Evolutionary conservation across 2,113 vertebrate species (phyloP).

Genomic region (Scytalopus superciliaris): DNA sequence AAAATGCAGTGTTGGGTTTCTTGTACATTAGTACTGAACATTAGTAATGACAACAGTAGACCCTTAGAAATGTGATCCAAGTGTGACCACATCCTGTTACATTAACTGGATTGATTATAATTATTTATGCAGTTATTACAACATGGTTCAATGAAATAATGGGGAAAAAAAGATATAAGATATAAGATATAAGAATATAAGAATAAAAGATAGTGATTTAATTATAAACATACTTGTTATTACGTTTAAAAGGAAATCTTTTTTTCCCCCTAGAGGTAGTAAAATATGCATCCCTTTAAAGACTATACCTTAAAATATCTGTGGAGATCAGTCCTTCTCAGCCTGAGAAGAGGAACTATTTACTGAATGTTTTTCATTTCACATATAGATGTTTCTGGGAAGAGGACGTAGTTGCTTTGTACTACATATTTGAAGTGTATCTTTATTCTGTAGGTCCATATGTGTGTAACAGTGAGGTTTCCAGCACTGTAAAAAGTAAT

Average conservation of each 20-base stretch:
- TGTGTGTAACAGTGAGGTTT: neutral
- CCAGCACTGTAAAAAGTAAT: neutral
- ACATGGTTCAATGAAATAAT: neutral
- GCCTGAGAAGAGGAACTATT: neutral
- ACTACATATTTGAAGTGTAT: neutral
- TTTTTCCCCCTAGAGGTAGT: neutral
- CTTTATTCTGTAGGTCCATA: neutral
- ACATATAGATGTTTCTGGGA: neutral
- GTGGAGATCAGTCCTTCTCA: neutral
- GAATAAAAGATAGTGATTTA: neutral
- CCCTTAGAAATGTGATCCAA: neutral
- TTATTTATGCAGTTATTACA: neutral
- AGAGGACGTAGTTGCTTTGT: neutral
- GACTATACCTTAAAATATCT: neutral
- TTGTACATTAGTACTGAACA: neutral
- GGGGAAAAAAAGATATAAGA: neutral
- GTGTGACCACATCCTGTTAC: neutral
- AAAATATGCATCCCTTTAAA: neutral
- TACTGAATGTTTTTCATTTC: neutral
- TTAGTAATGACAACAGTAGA: neutral
- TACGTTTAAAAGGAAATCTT: neutral
- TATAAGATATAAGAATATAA: no score
- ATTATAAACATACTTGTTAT: neutral
- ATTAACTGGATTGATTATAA: neutral
- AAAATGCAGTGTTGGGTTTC: neutral